Conservation (phyloP, 1,140 invertebrate species). For the Scaptomyza hsui region DNA sequence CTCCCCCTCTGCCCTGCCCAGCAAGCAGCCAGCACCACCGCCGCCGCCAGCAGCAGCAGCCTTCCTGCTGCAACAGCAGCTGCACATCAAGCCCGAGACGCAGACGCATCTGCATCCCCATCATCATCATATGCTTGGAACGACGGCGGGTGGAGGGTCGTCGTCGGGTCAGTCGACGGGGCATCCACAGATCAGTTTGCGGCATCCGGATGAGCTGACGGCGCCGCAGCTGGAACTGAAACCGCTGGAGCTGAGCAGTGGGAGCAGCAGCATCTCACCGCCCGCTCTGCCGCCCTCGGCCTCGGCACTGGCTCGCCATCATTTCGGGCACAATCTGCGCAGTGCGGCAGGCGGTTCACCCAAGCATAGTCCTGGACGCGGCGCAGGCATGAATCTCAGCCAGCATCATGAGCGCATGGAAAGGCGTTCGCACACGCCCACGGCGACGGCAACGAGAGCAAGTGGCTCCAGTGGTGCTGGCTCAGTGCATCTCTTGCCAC, state of each 20-base stretch:
- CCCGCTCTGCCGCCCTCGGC: constrained; percentile 58
- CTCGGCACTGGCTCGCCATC: constrained; percentile 51
- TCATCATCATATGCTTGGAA: constrained; percentile 45
- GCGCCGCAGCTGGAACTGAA: constrained; percentile 73
- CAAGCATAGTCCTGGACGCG: constrained; percentile 68
- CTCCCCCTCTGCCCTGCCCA: too few species aligned
- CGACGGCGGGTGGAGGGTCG: constrained; percentile 14
- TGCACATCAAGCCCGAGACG: constrained; percentile 78
- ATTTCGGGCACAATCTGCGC: constrained; percentile 61
- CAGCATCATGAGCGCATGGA: constrained; percentile 66
- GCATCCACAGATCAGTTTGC: constrained; percentile 68
- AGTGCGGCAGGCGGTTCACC: constrained; percentile 48
- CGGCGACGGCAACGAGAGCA: constrained; percentile 61
- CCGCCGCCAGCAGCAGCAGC: constrained; percentile 65
- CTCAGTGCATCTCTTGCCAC: constrained; percentile 43
- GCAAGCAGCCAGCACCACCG: constrained; percentile 46
- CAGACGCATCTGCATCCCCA: constrained; percentile 75
- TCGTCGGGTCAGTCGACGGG: constrained; percentile 18
- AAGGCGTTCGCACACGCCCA: constrained; percentile 64
- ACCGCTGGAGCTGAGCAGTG: constrained; percentile 59
- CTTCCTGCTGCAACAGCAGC: constrained; percentile 74
- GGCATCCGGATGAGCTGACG: constrained; percentile 74
- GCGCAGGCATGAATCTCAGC: constrained; percentile 49
- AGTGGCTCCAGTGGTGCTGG: constrained; percentile 36
- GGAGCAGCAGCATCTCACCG: constrained; percentile 53